Evolutionary conservation across 2,888 invertebrate species (phyloP).

Genomic region (Scaeva pyrastri): DNA sequence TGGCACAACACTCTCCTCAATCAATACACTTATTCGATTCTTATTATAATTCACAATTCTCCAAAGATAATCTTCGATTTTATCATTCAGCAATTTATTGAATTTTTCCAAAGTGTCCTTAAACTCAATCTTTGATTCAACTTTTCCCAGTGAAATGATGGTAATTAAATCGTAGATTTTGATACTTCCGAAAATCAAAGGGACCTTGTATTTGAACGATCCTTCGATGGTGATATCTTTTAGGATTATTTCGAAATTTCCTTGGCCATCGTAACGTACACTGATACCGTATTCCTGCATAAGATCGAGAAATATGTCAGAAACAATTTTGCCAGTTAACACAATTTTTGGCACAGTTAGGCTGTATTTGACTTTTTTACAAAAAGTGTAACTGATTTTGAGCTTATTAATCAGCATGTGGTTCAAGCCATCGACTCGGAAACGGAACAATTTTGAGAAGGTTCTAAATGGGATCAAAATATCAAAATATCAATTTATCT

Average conservation of each 20-base stretch:
- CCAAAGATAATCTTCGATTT: slow-evolving; percentile 79
- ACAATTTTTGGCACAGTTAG: slow-evolving; percentile 78
- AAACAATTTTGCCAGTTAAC: background rate
- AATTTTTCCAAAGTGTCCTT: slow-evolving; percentile 78
- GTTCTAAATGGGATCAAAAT: background rate
- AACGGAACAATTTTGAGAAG: slow-evolving; percentile 77
- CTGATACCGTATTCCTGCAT: slow-evolving; percentile 78
- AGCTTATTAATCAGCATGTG: slow-evolving; percentile 79
- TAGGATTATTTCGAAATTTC: slow-evolving; percentile 79
- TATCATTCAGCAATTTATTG: slow-evolving; percentile 79
- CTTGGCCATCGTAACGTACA: slow-evolving; percentile 80
- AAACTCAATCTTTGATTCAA: slow-evolving; percentile 80
- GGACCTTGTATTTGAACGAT: slow-evolving; percentile 81
- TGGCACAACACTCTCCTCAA: slow-evolving; percentile 79
- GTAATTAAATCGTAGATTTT: slow-evolving; percentile 80
- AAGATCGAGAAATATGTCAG: slow-evolving; percentile 78
- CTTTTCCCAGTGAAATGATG: slow-evolving; percentile 78
- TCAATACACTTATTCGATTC: slow-evolving; percentile 78
- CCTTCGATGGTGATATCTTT: slow-evolving; percentile 80
- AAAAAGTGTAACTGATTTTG: slow-evolving; percentile 80
- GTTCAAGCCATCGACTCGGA: slow-evolving; percentile 82
- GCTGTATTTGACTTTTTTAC: slow-evolving; percentile 80
- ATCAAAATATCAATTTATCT: background rate
- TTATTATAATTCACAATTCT: slow-evolving; percentile 79
- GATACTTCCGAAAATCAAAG: slow-evolving; percentile 80